Conservation (phyloP, 2,113 vertebrate species). For the Oncorhynchus nerka region DNA sequence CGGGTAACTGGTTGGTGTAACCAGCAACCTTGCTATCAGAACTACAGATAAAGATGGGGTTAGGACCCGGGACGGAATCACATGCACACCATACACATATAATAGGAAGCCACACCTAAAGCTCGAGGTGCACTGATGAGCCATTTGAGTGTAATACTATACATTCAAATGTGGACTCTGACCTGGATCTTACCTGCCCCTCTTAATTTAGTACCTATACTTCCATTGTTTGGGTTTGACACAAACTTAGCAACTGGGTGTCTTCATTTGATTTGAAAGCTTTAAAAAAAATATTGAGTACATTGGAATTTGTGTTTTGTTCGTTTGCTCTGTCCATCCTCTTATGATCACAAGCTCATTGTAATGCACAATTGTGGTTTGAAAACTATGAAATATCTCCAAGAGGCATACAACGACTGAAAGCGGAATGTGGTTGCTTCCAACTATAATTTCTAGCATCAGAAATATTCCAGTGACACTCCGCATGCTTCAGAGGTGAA, state of each 20-base stretch:
- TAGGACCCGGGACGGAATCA: background rate
- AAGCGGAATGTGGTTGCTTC: background rate
- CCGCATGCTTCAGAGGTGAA: background rate
- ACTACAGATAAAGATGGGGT: constrained; percentile 2
- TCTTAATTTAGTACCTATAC: background rate
- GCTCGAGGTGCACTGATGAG: constrained; percentile 33
- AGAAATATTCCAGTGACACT: background rate
- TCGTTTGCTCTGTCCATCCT: background rate
- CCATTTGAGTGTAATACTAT: background rate
- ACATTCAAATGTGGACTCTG: background rate
- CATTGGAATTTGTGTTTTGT: background rate
- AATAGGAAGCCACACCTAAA: constrained; percentile 21
- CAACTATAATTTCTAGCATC: too few species aligned
- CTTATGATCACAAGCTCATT: background rate
- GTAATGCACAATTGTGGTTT: background rate
- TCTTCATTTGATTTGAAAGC: background rate
- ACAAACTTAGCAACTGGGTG: background rate
- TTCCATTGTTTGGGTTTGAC: background rate
- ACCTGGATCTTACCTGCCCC: background rate
- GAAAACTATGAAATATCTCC: background rate
- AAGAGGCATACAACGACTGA: background rate
- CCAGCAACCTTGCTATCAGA: constrained; percentile 33
- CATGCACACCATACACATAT: background rate
- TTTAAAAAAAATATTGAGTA: background rate
- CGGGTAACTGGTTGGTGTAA: constrained; percentile 3